Conservation (phyloP, 2,888 invertebrate genomes). For the Sisyra nigra region DNA sequence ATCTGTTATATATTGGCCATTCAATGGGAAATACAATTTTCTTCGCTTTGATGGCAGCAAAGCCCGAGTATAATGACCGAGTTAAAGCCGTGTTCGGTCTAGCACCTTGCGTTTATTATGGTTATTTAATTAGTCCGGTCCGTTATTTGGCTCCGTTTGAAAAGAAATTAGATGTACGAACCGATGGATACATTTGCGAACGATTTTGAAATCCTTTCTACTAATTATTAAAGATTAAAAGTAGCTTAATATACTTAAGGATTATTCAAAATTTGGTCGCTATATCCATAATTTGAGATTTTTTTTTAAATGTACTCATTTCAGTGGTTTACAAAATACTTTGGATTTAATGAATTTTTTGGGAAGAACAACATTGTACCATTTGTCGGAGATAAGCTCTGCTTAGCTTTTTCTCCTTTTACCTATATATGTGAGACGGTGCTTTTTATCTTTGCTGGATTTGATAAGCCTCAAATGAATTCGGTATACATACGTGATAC, state of each 20-base stretch:
- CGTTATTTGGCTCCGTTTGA: constrained; percentile 35
- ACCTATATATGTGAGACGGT: constrained; percentile 54
- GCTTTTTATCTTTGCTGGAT: constrained; percentile 56
- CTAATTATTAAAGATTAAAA: too few relatives aligned
- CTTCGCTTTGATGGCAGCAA: constrained; percentile 50
- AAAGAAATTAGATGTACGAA: constrained; percentile 18
- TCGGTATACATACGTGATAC: constrained; percentile 29
- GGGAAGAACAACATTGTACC: constrained; percentile 45
- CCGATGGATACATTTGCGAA: constrained; percentile 13
- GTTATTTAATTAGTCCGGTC: constrained; percentile 47
- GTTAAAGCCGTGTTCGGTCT: constrained; percentile 49
- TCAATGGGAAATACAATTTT: constrained; percentile 78
- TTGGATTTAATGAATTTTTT: constrained; percentile 57
- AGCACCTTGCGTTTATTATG: constrained; percentile 54
- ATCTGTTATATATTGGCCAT: constrained; percentile 69
- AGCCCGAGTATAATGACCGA: constrained; percentile 44
- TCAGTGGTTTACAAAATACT: constrained; percentile 40
- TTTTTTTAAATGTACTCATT: constrained; percentile 19
- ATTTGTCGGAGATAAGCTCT: constrained; percentile 43
- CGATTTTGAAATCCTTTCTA: too few relatives aligned
- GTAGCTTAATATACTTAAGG: too few relatives aligned
- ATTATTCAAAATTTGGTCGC: too few relatives aligned
- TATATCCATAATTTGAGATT: background rate
- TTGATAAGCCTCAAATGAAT: constrained; percentile 51
- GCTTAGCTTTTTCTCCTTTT: constrained; percentile 37